Evolutionary conservation across 2,888 invertebrate species (phyloP), one percentile per base, ranked within the genome.

Genomic region (Andrena praecox): DNA sequence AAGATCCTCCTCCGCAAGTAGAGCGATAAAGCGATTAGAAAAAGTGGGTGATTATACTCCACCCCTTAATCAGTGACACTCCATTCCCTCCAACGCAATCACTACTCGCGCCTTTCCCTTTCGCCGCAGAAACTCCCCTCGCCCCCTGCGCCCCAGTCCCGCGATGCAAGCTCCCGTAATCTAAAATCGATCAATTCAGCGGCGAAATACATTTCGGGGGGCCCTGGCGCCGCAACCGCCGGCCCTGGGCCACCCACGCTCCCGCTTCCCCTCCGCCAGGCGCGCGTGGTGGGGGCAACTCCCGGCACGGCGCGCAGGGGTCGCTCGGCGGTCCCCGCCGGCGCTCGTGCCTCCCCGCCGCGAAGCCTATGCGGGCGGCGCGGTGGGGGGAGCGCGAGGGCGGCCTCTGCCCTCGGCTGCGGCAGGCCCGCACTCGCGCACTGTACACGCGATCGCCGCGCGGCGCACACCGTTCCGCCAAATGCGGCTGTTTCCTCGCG

Each of bases 401-500:
- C 74, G 71, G 74, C 85, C 71, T 82, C 72, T 52, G 77, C 66
- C 82, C 68, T 82, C 72, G 59, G 79, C 66, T 66, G 73, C 74
- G 67, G 80, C 48, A 31, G 54, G 76, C 74, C 82, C 73, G 77
- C 77, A 78, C 80, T 77, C 60, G 76, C 75, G 76, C 84, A 82
- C 87, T 64, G 76, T 77, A 80, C 84, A 82, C 87, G 86, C 87
- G 84, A 87, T 73, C 79, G 67, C 70, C 74, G 85, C 77, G 74
- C 80, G 80, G 74, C 69, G 60, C 66, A 70, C 71, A 66, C 74
- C 73, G 67, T 74, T 67, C 16, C 48, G 27, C 73, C 82, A 78
- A 77, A 87, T 83, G 89, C 79, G 64, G 80, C 71, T 81, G 83
- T 81, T 82, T 83, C 72, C 82, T 78, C 87, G 80, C 88, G 87